Evolutionary conservation across 2,888 invertebrate species (phyloP).

Genomic region (Chironomus tentans): DNA sequence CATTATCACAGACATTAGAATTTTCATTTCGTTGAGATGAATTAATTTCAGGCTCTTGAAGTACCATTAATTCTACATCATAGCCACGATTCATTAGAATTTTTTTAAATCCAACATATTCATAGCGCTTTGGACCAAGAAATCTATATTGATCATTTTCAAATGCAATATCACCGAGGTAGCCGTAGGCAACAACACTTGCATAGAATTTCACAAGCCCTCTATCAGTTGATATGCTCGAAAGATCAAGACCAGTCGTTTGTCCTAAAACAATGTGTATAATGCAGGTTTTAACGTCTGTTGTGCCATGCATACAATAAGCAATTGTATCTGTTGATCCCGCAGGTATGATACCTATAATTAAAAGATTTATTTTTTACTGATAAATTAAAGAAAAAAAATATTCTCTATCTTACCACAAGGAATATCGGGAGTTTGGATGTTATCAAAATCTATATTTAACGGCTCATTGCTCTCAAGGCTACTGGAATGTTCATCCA

Average conservation of each 20-base stretch:
- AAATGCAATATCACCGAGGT: conserved; percentile 70
- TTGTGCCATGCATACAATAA: conserved; percentile 68
- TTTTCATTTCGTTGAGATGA: conserved; percentile 37
- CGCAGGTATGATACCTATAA: conserved; percentile 52
- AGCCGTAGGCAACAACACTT: conserved; percentile 74
- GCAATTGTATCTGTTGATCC: conserved; percentile 72
- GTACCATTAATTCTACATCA: conserved; percentile 51
- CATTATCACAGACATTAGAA: not conserved
- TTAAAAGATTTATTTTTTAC: not conserved
- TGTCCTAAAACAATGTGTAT: conserved; percentile 74
- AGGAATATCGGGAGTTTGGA: conserved; percentile 42
- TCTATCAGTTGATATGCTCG: conserved; percentile 57
- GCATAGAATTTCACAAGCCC: conserved; percentile 59
- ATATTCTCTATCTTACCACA: conserved; percentile 30
- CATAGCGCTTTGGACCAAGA: conserved; percentile 79
- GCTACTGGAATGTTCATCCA: conserved; percentile 47
- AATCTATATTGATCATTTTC: conserved; percentile 73
- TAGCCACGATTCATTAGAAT: conserved; percentile 54
- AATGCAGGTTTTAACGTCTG: conserved; percentile 69
- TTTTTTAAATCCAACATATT: conserved; percentile 62
- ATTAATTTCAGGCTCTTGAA: conserved; percentile 32
- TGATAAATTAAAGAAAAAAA: not conserved
- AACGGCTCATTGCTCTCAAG: conserved; percentile 33
- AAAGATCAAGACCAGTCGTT: conserved; percentile 62
- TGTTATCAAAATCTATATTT: conserved; percentile 31